phyloP scores from a whole-genome alignment of 2,797 vertebrate species.

The Pelodytes ibericus region DNA sequence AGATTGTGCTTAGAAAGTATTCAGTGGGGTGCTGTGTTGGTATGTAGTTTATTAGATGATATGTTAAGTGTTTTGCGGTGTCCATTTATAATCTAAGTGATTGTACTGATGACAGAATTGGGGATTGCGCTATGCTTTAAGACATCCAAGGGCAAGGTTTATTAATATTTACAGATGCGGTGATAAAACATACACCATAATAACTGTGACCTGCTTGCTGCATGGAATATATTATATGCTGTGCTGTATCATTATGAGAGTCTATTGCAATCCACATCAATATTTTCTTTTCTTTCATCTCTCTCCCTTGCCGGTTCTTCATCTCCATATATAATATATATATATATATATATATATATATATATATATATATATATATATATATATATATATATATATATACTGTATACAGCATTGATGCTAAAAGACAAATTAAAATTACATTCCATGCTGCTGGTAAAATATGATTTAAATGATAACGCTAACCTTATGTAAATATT shows the following conservation, averaged over 20 bases:
- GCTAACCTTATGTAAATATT: too few species aligned
- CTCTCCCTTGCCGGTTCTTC: background rate
- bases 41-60: constrained; percentile 35
- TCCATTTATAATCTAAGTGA: constrained; percentile 21
- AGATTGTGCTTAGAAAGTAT: constrained; percentile 69
- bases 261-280: constrained; percentile 14
- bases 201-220: constrained; percentile 18
- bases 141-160: constrained; percentile 13
- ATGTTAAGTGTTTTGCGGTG: constrained; percentile 18
- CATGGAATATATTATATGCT: constrained; percentile 32
- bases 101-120: constrained; percentile 30
- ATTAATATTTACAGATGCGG: constrained; percentile 34
- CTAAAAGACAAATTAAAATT: too few species aligned
- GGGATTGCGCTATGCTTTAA: background rate
- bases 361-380: too few species aligned
- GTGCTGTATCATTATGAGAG: constrained; percentile 9
- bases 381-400: too few species aligned
- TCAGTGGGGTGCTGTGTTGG: constrained; percentile 31
- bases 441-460: too few species aligned
- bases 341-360: too few species aligned
- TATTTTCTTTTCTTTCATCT: constrained; percentile 2
- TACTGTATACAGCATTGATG: too few species aligned
- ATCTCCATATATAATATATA: too few species aligned
- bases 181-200: constrained; percentile 31
- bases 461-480: too few species aligned